phyloP scores from a whole-genome alignment of 2,888 invertebrate species.

The Pyralis farinalis region DNA sequence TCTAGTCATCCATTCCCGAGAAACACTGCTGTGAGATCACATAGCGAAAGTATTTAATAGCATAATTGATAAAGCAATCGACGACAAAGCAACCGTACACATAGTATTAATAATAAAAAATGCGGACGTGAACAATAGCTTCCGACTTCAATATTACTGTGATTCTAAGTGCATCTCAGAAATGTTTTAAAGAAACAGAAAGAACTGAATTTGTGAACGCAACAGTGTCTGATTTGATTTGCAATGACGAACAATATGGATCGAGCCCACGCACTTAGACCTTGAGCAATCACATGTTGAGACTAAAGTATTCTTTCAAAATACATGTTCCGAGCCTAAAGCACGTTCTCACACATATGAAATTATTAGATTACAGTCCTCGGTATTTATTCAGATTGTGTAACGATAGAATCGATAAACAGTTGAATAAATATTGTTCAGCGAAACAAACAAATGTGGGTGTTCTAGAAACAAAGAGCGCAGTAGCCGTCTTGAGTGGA shows the following conservation, averaged over 20 bases:
- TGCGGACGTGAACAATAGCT: slow-evolving; percentile 46
- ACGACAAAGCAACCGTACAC: slow-evolving; percentile 41
- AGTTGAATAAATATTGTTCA: slow-evolving; percentile 8
- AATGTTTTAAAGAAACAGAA: no score
- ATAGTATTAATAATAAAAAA: slow-evolving; percentile 42
- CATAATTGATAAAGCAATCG: slow-evolving; percentile 44
- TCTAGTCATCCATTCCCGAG: not conserved
- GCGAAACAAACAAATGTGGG: no score
- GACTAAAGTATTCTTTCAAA: no score
- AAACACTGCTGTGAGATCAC: slow-evolving; percentile 17
- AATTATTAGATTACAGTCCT: not conserved
- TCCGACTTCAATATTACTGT: slow-evolving; percentile 44
- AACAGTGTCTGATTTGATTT: no score
- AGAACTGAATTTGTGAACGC: no score
- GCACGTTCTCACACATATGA: not conserved
- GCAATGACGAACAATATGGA: not conserved
- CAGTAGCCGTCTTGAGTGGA: no score
- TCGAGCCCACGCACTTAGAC: not conserved
- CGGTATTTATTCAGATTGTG: slow-evolving; percentile 2
- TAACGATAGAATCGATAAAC: not conserved
- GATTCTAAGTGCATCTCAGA: no score
- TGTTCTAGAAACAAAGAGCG: no score
- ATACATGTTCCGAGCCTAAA: not conserved
- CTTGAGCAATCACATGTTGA: not conserved
- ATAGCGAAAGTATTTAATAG: slow-evolving; percentile 59